Conservation (phyloP, 2,113 vertebrate genomes). For the Elanoides forficatus region DNA sequence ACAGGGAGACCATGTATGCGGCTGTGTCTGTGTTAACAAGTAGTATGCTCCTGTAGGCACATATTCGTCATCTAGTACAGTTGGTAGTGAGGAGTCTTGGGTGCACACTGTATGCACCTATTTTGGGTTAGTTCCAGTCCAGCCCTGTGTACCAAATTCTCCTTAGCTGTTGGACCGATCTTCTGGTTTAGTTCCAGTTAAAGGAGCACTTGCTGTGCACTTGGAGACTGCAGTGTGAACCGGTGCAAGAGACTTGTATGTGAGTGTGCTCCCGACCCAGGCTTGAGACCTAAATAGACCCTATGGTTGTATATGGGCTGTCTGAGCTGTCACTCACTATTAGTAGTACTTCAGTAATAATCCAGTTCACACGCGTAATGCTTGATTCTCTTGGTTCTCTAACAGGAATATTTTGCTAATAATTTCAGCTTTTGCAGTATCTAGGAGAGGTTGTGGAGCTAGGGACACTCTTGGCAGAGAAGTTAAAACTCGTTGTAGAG, state of each 20-base stretch:
- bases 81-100: not conserved
- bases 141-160: not conserved
- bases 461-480: not conserved
- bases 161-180: not conserved
- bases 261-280: not conserved
- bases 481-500: not conserved
- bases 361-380: rapidly evolving
- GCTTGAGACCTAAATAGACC: not conserved
- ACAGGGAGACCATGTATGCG: rapidly evolving
- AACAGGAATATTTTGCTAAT: not conserved
- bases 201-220: not conserved
- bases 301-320: not conserved
- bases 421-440: not conserved
- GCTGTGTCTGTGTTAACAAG: rapidly evolving
- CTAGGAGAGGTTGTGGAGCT: not conserved
- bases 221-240: not conserved
- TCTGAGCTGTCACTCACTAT: not conserved
- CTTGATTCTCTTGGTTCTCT: not conserved
- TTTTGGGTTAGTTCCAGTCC: not conserved
- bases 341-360: not conserved
- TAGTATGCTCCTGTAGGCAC: not conserved
- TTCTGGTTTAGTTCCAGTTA: not conserved
- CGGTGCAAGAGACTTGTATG: not conserved
- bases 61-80: not conserved
- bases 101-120: not conserved